Conservation (phyloP, 2,113 vertebrate genomes). For the Hiodon tergisus region DNA sequence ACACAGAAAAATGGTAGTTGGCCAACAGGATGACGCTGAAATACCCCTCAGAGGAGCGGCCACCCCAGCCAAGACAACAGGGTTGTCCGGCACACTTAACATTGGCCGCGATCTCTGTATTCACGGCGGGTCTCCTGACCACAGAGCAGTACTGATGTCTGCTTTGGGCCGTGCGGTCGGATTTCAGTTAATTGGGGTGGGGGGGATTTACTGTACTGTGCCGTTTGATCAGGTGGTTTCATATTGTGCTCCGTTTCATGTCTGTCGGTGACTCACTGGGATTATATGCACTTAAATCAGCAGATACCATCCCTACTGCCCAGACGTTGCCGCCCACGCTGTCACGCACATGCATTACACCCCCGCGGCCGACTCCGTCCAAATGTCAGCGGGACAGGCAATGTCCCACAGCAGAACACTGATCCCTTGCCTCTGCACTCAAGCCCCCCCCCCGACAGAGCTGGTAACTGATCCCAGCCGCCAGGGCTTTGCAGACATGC, state of each 20-base stretch:
- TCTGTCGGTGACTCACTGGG: not conserved
- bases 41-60: too few relatives aligned
- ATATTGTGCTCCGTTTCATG: not conserved
- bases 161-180: not conserved
- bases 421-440: too few relatives aligned
- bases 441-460: too few relatives aligned
- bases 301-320: not conserved
- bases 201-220: constrained; percentile 1
- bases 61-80: not conserved
- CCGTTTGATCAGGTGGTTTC: not conserved
- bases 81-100: not conserved
- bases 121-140: not conserved
- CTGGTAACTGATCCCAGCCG: constrained; percentile 1
- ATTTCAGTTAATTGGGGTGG: not conserved
- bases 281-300: not conserved
- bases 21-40: not conserved
- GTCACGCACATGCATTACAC: not conserved
- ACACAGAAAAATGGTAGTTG: not conserved
- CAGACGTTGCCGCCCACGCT: not conserved
- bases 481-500: not conserved
- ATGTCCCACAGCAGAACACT: too few relatives aligned
- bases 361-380: too few relatives aligned
- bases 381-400: too few relatives aligned
- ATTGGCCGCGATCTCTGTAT: constrained; percentile 6
- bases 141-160: not conserved